Conservation (phyloP, 2,113 vertebrate species). For the Spea bombifrons region DNA sequence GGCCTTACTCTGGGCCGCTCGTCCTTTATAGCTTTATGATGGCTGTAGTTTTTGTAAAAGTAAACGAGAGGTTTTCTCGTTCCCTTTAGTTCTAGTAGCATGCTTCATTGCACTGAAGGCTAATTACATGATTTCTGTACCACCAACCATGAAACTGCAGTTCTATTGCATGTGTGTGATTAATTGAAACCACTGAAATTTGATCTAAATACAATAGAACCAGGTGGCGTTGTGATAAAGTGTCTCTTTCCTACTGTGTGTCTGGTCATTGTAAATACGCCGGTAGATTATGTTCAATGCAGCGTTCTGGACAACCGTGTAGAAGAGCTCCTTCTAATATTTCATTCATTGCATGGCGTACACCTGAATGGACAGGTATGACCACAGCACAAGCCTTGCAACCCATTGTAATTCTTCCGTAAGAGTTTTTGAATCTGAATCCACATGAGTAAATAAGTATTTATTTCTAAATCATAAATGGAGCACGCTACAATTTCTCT, state of each 20-base stretch:
- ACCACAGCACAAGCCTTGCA: too few species aligned
- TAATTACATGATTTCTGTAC: not conserved
- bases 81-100: not conserved
- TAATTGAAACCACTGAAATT: not conserved
- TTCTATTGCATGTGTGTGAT: not conserved
- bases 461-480: too few species aligned
- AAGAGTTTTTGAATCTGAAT: too few species aligned
- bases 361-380: not conserved
- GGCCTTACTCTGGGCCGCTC: not conserved
- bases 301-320: not conserved
- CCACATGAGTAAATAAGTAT: too few species aligned
- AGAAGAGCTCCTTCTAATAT: not conserved
- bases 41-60: not conserved
- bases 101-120: not conserved
- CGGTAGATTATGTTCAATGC: not conserved
- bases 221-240: constrained; percentile 9
- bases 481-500: too few species aligned
- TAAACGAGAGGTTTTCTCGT: not conserved
- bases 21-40: too few species aligned
- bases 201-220: not conserved
- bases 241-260: not conserved
- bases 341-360: not conserved
- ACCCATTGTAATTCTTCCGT: too few species aligned
- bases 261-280: not conserved
- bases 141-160: not conserved